Evolutionary conservation across 2,888 invertebrate species (phyloP), one percentile per base, ranked within the genome.

Genomic region (Beris chalybata): DNA sequence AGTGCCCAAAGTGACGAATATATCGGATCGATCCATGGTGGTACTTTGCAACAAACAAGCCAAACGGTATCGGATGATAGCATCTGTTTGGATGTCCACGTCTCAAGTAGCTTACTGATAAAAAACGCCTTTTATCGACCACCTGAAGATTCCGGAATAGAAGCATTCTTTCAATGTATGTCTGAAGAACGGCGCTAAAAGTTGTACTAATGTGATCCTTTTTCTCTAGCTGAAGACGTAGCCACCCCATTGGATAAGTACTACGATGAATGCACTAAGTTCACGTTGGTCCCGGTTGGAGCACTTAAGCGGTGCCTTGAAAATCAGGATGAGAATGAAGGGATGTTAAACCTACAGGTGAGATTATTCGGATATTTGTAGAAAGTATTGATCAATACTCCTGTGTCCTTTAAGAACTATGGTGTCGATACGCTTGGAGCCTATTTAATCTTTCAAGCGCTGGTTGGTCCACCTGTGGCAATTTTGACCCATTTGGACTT

Each of bases 401-500:
- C 6, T 59, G 15, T 31, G 32, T 48, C n/a, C 15, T 44, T 43
- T 22, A 12, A 61, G 61, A 61, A 38, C 15, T 61, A 61, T 13
- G 52, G 61, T 2, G 11, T 38, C 13, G 31, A 12, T n/a, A 45
- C 61, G 2, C 38, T 61, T 31, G 61, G 15, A 13, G 15, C 31
- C 32, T 63, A 67, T 38, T 63, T 67, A 7, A 52, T 66, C 11
- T 64, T 44, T 32, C 45, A 67, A 65, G 15, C 47, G 9, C 5
- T 69, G 30, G n/a, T 48, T 9, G 65, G 54, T 4, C 31, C 61
- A 13, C 52, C 57, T 11, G 30, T 47, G 4, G 38, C 12, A 3
- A n/a, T 29, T 3, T 9, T 70, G 30, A 48, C 53, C 0, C 52
- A 54, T n/a, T 32, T 70, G 13, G 61, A 70, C 52, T 50, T 70